Conservation (phyloP, 2,797 vertebrate species). For the Bradypus variegatus region DNA sequence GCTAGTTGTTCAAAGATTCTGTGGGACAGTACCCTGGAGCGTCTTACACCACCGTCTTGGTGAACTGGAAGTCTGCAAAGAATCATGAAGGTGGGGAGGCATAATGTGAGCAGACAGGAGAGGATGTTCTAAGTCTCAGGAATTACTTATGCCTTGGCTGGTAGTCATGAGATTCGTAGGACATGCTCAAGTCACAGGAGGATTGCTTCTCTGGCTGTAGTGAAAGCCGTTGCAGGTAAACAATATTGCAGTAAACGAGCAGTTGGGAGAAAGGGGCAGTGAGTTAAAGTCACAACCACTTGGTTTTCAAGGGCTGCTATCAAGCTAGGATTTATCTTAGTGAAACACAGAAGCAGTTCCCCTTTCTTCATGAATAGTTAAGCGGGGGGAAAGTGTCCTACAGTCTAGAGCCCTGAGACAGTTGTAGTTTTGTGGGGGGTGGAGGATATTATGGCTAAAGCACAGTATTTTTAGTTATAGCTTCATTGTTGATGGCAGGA, state of each 20-base stretch:
- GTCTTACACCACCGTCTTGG: too few relatives aligned
- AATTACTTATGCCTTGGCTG: too few relatives aligned
- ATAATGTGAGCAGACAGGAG: background rate
- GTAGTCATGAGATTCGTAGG: background rate
- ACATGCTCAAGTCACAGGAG: background rate
- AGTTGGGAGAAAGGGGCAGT: background rate
- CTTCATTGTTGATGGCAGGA: background rate
- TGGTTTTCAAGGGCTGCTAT: background rate
- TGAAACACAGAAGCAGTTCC: background rate
- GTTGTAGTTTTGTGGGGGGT: background rate
- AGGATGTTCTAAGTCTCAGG: background rate
- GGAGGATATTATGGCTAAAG: background rate
- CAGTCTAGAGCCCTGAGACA: background rate
- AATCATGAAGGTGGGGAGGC: background rate
- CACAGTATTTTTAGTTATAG: background rate
- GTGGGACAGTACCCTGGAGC: too few relatives aligned
- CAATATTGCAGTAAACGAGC: background rate
- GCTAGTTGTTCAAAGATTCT: too few relatives aligned
- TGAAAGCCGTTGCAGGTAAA: background rate
- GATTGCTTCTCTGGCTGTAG: background rate
- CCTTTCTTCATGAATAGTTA: background rate
- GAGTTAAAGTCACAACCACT: background rate
- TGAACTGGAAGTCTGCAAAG: background rate
- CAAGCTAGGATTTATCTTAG: background rate
- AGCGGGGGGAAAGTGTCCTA: background rate